These are phyloP conservation scores for Saccopteryx bilineata DNA, from an alignment of 2,113 vertebrate species.

Conservation along the genomic window DNA sequence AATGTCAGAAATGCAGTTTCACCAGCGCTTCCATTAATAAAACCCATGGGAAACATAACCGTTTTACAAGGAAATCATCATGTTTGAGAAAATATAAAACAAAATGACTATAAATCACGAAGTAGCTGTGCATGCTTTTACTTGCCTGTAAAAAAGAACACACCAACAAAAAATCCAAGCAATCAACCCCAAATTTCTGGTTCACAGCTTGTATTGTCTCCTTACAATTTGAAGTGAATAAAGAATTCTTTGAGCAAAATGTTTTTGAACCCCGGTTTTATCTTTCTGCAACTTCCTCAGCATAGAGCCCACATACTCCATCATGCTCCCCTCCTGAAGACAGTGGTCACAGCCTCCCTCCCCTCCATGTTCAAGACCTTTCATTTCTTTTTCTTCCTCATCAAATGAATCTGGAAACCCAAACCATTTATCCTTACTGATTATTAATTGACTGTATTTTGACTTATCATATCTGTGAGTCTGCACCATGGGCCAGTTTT, in stretches of 20 bases:
- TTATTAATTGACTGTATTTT: not conserved
- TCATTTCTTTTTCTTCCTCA: not conserved
- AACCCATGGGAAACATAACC: constrained; percentile 42
- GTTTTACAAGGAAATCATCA: constrained; percentile 67
- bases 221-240: constrained; percentile 27
- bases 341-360: no score
- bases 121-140: constrained; percentile 48
- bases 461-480: not conserved
- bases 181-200: constrained; percentile 39
- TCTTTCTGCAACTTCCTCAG: not conserved
- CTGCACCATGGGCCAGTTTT: not conserved
- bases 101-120: constrained; percentile 72
- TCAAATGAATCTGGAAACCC: not conserved
- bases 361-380: not conserved
- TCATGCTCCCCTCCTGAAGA: not conserved
- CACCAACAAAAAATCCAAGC: constrained; percentile 46
- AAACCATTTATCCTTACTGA: not conserved
- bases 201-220: constrained; percentile 29
- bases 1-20: constrained; percentile 52
- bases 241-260: constrained; percentile 10
- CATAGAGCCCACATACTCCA: not conserved
- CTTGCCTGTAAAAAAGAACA: not conserved
- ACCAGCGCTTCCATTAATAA: constrained; percentile 63
- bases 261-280: not conserved
- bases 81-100: constrained; percentile 72